phyloP scores from a whole-genome alignment of 2,888 invertebrate species.

The Drosophila hamatofila region DNA sequence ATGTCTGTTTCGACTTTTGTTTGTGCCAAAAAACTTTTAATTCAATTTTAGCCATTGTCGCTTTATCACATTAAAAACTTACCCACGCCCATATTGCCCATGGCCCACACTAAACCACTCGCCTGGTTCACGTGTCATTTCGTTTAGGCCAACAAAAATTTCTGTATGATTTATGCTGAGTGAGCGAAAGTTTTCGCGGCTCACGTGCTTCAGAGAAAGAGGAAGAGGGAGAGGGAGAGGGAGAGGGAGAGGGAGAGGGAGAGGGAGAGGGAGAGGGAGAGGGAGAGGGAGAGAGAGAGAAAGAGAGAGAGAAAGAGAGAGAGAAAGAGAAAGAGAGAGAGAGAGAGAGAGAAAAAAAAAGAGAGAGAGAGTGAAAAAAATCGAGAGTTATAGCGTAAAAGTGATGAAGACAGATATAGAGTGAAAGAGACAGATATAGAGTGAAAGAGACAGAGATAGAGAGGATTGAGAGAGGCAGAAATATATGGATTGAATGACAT shows the following conservation, averaged over 20 bases:
- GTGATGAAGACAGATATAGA: not conserved
- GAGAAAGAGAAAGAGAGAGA: not conserved
- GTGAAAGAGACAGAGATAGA: not conserved
- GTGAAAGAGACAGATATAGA: not conserved
- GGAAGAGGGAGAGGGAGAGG: not conserved
- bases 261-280: not conserved
- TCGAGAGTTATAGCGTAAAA: too few relatives aligned
- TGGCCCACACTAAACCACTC: conserved; percentile 2
- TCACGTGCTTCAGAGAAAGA: not conserved
- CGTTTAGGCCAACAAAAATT: conserved; percentile 14
- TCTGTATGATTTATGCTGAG: conserved; percentile 46
- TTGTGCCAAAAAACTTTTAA: conserved; percentile 67
- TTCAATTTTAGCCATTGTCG: conserved; percentile 58
- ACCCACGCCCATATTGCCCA: conserved; percentile 10
- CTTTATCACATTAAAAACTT: conserved; percentile 73
- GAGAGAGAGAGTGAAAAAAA: too few relatives aligned
- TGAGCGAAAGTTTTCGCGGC: conserved; percentile 26
- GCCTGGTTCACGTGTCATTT: conserved; percentile 13
- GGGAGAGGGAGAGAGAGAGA: conserved; percentile 2
- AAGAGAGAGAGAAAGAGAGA: conserved; percentile 2
- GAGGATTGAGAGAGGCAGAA: not conserved
- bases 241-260: not conserved
- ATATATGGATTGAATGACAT: too few relatives aligned
- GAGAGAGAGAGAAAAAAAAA: not conserved
- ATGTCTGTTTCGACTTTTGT: conserved; percentile 49